Evolutionary conservation across 53 echinoderm and acorn worm species (phyloP).

Genomic region (Luidia sarsii): DNA sequence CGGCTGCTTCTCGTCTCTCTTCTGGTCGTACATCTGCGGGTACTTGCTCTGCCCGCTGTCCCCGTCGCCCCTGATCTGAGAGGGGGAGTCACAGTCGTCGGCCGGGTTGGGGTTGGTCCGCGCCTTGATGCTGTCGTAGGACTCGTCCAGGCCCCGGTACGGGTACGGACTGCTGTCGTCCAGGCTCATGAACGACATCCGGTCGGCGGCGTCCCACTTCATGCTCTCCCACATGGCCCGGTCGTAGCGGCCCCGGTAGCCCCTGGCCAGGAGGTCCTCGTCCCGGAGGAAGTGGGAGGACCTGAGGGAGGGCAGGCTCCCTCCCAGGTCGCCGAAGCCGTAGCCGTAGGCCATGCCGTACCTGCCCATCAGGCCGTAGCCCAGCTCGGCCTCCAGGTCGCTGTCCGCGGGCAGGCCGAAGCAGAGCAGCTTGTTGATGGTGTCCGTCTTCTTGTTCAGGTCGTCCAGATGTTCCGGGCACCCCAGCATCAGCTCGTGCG

Average conservation of each 20-base stretch:
- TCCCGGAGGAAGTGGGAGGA: neutral
- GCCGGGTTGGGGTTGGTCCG: no score
- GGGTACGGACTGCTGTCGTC: neutral
- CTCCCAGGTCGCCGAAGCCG: neutral
- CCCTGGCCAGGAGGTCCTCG: conserved; percentile 3
- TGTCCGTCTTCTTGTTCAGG: no score
- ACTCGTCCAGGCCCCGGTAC: neutral
- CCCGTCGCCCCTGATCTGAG: no score
- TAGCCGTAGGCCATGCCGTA: neutral
- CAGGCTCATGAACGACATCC: neutral
- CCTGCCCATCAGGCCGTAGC: no score
- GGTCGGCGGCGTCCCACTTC: neutral
- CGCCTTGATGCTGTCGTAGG: no score
- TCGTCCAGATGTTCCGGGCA: no score
- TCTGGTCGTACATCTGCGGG: conserved; percentile 74
- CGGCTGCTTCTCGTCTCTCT: conserved; percentile 43
- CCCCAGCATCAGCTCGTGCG: no score
- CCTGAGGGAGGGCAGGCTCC: no score
- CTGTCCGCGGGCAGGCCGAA: conserved; percentile 2
- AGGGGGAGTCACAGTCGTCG: no score
- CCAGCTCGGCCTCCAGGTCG: neutral
- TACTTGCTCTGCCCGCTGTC: neutral
- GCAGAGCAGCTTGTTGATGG: conserved; percentile 7
- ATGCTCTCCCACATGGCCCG: conserved; percentile 13
- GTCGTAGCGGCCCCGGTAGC: conserved; percentile 3